These are phyloP conservation scores for Acrocephalus arundinaceus DNA, from an alignment of 2,113 vertebrate species.

Conservation along the genomic window DNA sequence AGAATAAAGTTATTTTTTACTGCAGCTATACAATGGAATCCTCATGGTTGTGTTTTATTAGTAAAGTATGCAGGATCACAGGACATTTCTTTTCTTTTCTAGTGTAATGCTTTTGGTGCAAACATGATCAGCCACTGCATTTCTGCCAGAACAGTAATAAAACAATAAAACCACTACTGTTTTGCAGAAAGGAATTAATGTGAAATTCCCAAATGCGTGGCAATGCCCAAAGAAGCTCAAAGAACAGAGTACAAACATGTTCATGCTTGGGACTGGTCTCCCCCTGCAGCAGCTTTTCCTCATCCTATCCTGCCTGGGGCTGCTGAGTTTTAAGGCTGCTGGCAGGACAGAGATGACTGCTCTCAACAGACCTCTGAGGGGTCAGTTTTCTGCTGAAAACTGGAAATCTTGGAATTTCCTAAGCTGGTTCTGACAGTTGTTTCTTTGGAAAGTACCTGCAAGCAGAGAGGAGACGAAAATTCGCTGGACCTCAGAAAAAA, in stretches of 20 bases:
- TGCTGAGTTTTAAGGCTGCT: neutral
- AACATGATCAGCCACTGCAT: neutral
- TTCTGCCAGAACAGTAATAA: neutral
- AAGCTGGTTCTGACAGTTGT: neutral
- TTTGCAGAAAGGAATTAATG: neutral
- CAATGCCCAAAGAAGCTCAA: neutral
- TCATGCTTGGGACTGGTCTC: neutral
- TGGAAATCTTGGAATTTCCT: neutral
- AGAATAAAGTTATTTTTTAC: neutral
- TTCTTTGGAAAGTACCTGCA: neutral
- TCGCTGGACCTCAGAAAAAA: neutral
- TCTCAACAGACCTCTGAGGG: neutral
- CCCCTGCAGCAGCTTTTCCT: neutral
- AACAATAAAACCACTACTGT: neutral
- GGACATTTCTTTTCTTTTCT: neutral
- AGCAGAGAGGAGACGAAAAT: neutral
- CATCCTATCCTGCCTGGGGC: neutral
- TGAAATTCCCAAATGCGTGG: neutral
- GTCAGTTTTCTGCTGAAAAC: neutral
- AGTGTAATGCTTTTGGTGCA: neutral
- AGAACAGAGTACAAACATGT: neutral
- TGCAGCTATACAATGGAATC: fast-evolving
- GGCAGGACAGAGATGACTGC: neutral
- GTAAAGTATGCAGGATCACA: neutral
- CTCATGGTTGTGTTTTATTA: neutral